A percentile compares a stretch with the other conserved stretches of the same genome.
Conservation (phyloP, 2,797 vertebrate genomes). For the Pogoniulus pusillus region DNA sequence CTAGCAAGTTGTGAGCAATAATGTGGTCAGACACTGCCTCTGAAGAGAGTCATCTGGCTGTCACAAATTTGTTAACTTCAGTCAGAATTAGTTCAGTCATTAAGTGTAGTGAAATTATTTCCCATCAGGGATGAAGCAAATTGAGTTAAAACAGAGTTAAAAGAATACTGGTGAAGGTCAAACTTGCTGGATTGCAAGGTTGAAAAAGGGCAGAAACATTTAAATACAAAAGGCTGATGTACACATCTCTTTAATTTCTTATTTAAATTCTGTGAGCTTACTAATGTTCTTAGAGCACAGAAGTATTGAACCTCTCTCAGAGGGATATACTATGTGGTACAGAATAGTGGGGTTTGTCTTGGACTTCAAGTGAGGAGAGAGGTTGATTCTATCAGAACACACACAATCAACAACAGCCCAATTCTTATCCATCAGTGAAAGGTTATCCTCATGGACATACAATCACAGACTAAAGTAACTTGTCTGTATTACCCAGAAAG, state of each 20-base stretch:
- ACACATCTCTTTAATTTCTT: not conserved
- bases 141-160: not conserved
- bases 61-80: not conserved
- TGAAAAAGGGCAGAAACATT: not conserved
- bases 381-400: not conserved
- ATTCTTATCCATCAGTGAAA: not conserved
- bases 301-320: not conserved
- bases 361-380: no score
- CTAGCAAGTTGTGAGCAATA: not conserved
- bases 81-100: not conserved
- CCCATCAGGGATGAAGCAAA: not conserved
- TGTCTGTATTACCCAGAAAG: not conserved
- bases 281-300: not conserved
- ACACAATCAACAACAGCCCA: not conserved
- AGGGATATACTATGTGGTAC: not conserved
- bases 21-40: not conserved
- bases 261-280: not conserved
- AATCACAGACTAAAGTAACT: not conserved
- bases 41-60: not conserved
- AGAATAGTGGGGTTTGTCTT: not conserved
- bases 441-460: not conserved
- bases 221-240: fast-evolving
- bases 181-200: not conserved
- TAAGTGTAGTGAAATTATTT: not conserved
- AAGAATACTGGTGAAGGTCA: not conserved